Percentiles rank a stretch among this genome's conserved stretches.
These are phyloP conservation scores for Drosophila quinaria DNA, from an alignment of 2,888 invertebrate genomes.

Conservation along the genomic window DNA sequence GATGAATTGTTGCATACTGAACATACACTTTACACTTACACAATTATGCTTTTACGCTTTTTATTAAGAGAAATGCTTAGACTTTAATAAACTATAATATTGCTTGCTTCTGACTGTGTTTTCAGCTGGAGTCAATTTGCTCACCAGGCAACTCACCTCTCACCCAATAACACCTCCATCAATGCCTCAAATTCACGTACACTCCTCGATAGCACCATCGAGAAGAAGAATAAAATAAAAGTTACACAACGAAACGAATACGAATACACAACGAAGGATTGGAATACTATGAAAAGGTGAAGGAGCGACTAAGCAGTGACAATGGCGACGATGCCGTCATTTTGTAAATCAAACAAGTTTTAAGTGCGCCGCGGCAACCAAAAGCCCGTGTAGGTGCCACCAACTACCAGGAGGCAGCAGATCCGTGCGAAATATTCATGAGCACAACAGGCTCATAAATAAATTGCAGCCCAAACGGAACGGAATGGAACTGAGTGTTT, in stretches of 20 bases:
- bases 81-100: too few species aligned
- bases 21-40: too few species aligned
- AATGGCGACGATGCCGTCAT: constrained; percentile 60
- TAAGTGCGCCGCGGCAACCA: constrained; percentile 58
- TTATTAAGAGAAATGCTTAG: background rate
- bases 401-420: constrained; percentile 26
- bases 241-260: too few species aligned
- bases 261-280: constrained; percentile 25
- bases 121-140: constrained; percentile 10
- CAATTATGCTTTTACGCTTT: background rate
- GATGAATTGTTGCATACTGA: too few species aligned
- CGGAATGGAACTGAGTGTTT: constrained; percentile 19
- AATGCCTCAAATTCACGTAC: constrained; percentile 52
- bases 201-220: too few species aligned
- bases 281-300: background rate
- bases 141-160: background rate
- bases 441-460: constrained; percentile 76
- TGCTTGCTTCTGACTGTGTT: too few species aligned
- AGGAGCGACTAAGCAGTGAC: constrained; percentile 52
- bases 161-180: constrained; percentile 20
- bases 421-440: constrained; percentile 70
- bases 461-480: constrained; percentile 66
- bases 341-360: constrained; percentile 72
- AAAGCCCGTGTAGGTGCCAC: constrained; percentile 39
- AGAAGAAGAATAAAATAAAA: constrained; percentile 7